Evolutionary conservation across 1,140 invertebrate genomes (phyloP).

Genomic region (Luehdorfia chinensis): DNA sequence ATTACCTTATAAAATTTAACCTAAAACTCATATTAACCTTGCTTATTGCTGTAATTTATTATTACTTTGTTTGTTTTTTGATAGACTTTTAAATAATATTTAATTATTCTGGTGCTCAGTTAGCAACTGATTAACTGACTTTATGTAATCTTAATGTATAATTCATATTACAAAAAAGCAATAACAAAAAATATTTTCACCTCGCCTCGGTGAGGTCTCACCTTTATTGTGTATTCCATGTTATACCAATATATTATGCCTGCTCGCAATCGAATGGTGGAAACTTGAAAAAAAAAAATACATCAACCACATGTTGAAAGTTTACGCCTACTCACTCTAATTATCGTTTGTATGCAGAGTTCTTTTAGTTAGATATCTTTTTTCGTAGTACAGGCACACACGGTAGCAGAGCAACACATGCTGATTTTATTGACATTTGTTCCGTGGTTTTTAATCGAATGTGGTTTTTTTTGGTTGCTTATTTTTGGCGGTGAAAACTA

Average conservation of each 20-base stretch:
- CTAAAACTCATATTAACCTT: too few species aligned
- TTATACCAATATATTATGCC: conserved; percentile 14
- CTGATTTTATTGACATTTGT: background rate
- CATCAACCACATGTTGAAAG: conserved; percentile 23
- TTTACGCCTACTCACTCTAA: conserved; percentile 20
- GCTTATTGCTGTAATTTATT: too few species aligned
- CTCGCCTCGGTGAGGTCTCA: too few species aligned
- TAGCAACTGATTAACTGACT: too few species aligned
- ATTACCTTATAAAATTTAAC: too few species aligned
- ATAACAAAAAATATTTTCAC: too few species aligned
- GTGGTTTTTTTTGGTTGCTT: conserved; percentile 4
- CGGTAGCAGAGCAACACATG: conserved; percentile 1
- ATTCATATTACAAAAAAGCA: too few species aligned
- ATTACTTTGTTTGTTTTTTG: too few species aligned
- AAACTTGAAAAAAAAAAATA: conserved; percentile 22
- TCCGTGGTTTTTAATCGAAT: background rate
- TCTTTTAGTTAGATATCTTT: conserved; percentile 16
- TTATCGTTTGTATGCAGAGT: conserved; percentile 9
- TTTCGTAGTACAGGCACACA: conserved; percentile 11
- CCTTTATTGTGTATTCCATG: too few species aligned
- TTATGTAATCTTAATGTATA: too few species aligned
- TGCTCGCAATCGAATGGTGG: conserved; percentile 12
- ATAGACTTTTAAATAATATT: too few species aligned
- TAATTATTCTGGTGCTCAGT: too few species aligned
- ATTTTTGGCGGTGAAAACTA: background rate